Conservation (phyloP, 2,113 vertebrate genomes). For the Tragelaphus buxtoni region DNA sequence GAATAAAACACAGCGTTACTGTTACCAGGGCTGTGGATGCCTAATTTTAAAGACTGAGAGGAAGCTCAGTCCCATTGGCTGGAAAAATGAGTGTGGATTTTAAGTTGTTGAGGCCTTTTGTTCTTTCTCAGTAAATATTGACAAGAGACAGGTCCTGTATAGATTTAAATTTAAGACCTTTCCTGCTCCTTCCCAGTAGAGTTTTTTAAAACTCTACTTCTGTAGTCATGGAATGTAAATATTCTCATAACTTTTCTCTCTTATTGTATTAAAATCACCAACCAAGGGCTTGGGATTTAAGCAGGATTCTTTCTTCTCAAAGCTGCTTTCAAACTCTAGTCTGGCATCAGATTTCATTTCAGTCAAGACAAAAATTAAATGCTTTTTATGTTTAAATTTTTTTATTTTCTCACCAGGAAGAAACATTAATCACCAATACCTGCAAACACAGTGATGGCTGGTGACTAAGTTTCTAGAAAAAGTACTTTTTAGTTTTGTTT, state of each 20-base stretch:
- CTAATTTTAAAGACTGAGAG: neutral
- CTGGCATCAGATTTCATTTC: neutral
- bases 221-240: neutral
- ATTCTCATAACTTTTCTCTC: neutral
- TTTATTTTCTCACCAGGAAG: neutral
- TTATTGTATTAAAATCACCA: neutral
- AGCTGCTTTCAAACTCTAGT: neutral
- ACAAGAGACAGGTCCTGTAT: neutral
- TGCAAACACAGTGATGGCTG: neutral
- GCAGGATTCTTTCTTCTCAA: neutral
- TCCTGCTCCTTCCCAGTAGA: neutral
- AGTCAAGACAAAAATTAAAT: neutral
- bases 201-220: neutral
- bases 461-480: neutral
- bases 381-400: neutral
- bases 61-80: neutral
- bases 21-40: neutral
- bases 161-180: neutral
- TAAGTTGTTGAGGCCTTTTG: neutral
- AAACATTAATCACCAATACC: neutral
- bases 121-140: neutral
- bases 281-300: neutral
- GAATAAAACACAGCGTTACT: neutral
- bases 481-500: neutral
- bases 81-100: neutral